phyloP scores from a whole-genome alignment of 1,140 invertebrate genomes.

The Doryteuthis pealeii region DNA sequence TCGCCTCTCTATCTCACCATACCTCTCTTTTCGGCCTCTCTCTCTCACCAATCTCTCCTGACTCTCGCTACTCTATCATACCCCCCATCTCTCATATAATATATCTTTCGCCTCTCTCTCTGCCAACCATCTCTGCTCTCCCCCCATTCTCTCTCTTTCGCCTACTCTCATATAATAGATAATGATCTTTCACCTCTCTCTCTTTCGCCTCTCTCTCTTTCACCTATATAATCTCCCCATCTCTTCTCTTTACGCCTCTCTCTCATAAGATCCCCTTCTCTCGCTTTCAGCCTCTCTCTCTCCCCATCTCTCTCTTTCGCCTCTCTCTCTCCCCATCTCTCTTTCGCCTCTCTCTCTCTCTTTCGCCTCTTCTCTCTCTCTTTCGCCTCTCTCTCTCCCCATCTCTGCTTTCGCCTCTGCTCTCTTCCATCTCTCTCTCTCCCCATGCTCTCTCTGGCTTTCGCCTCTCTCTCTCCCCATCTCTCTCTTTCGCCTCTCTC shows the following conservation, averaged over 20 bases:
- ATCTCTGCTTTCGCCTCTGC: slow-evolving; percentile 6
- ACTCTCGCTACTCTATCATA: too few relatives aligned
- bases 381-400: slow-evolving; percentile 12
- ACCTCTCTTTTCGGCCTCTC: too few relatives aligned
- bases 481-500: background rate
- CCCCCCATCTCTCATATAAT: background rate
- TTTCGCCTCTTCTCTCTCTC: background rate
- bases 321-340: slow-evolving; percentile 1
- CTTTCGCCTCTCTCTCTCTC: slow-evolving; percentile 3
- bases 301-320: too few relatives aligned
- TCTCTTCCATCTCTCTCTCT: background rate
- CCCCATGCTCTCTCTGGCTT: background rate
- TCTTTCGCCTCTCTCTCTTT: slow-evolving; percentile 18
- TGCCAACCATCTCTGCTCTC: background rate
- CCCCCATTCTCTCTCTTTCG: background rate
- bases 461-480: background rate
- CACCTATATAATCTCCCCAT: background rate
- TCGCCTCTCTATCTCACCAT: too few relatives aligned
- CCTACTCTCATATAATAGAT: background rate
- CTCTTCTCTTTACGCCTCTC: background rate
- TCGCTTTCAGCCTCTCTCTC: slow-evolving; percentile 4
- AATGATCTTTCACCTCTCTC: background rate
- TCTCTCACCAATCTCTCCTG: too few relatives aligned
- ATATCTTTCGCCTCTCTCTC: background rate
- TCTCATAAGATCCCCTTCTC: background rate